Percentiles rank a stretch among this genome's conserved stretches.
Evolutionary conservation across 2,888 invertebrate genomes (phyloP).

Genomic region (Rapana venosa): DNA sequence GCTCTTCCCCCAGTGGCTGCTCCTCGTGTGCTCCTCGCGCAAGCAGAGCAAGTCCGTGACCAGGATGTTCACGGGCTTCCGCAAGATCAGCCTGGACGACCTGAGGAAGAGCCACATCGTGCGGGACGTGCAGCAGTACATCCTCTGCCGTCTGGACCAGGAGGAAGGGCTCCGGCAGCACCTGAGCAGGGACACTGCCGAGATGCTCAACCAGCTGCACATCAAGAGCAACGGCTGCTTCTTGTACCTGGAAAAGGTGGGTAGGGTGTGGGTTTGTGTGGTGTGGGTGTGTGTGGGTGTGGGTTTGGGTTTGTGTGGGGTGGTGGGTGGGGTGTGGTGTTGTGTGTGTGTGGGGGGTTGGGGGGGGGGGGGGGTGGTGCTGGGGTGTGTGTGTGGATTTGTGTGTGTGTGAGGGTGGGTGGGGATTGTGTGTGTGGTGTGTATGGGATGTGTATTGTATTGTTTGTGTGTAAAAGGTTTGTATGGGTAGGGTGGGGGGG

Average conservation of each 20-base stretch:
- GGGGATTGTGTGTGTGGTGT: too few relatives aligned
- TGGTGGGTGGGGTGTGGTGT: background rate
- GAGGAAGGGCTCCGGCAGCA: constrained; percentile 93
- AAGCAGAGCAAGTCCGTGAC: constrained; percentile 87
- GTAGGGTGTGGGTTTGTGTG: background rate
- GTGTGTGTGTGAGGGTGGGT: too few relatives aligned
- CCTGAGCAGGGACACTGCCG: constrained; percentile 93
- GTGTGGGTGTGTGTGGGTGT: background rate
- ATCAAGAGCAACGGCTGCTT: constrained; percentile 93
- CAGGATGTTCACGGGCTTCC: constrained; percentile 87
- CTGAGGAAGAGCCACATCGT: constrained; percentile 89
- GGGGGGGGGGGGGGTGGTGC: too few relatives aligned
- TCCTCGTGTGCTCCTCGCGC: constrained; percentile 90
- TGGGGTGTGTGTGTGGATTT: too few relatives aligned
- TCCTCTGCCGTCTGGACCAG: constrained; percentile 89
- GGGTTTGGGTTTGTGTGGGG: background rate
- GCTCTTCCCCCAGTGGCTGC: constrained; percentile 93
- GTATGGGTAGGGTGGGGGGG: too few relatives aligned
- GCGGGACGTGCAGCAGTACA: constrained; percentile 96
- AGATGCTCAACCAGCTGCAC: constrained; percentile 94
- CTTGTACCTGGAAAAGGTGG: constrained; percentile 76
- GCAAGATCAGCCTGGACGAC: constrained; percentile 94
- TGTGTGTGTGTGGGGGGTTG: too few relatives aligned
- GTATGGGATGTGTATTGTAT: too few relatives aligned
- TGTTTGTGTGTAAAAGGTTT: too few relatives aligned